phyloP scores from a whole-genome alignment of 1,140 invertebrate species.

The Lamellibrachia luymesi region DNA sequence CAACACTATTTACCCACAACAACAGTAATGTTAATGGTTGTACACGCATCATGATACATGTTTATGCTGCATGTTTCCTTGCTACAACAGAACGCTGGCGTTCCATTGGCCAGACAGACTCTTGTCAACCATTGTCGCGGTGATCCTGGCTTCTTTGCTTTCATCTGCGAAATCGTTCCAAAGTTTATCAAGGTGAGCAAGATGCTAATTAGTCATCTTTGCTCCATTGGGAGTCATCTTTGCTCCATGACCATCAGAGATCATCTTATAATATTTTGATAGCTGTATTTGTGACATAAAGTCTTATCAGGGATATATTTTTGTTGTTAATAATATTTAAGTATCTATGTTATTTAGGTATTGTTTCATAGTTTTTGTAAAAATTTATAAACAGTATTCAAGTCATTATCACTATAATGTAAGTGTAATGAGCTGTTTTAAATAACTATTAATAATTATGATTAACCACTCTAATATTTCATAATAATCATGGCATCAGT shows the following conservation, averaged over 20 bases:
- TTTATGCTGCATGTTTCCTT: slow-evolving; percentile 3
- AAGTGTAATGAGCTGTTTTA: no score
- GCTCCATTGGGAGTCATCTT: background rate
- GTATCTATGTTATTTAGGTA: no score
- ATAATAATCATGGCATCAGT: no score
- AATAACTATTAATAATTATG: no score
- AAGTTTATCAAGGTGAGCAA: slow-evolving; percentile 64
- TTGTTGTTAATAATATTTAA: no score
- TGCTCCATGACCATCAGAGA: background rate
- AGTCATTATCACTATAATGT: no score
- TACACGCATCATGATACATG: background rate
- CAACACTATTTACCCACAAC: background rate
- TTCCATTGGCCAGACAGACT: slow-evolving; percentile 69
- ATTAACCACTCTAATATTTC: no score
- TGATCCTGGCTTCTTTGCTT: slow-evolving; percentile 70
- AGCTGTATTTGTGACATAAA: no score
- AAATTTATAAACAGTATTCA: no score
- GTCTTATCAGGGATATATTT: no score
- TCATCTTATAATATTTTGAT: no score
- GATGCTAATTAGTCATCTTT: background rate
- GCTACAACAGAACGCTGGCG: slow-evolving; percentile 64
- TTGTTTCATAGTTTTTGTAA: no score
- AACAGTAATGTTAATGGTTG: background rate
- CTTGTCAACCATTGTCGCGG: slow-evolving; percentile 71
- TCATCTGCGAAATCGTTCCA: slow-evolving; percentile 70